Base-by-base conservation (phyloP, 1,140 invertebrate species). In the Patella vulgata region DNA sequence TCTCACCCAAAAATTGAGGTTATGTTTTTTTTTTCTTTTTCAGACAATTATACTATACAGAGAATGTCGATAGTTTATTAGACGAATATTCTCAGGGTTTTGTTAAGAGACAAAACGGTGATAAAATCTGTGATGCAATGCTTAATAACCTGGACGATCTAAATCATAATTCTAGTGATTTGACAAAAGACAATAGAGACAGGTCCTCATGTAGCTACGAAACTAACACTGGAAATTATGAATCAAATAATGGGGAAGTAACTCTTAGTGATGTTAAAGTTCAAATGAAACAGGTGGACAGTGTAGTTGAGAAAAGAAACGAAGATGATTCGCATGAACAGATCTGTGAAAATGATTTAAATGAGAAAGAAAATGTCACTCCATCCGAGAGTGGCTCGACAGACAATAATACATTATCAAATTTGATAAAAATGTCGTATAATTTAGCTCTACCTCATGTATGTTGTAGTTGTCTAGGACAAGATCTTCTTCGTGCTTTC, bases 401-500 rank as follows among this genome's bases (percentile, higher is more conserved):
- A 52, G n/a, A 47, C 21, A 61, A 12, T 25, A 31, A 12, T 12
- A 52, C 50, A 27, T 39, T 66, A n/a, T 46, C 57, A 23, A 56
- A 66, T 19, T 39, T 68, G 25, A 63, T 63, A 27, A 67, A 60
- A 43, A 33, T 63, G 43, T 63, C 60, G 2, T 60, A 61, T 43
- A 59, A 52, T 23, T 21, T 61, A 0, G 33, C 59, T 17, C 39
- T 71, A 17, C 66, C 66, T 0, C 63, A 75, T 56, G 86, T 86
- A 51, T 82, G 88, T 0, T 89, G 88, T 56, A 89, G 88, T 30
- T 87, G 90, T 42, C 81, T 96, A 0, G 93, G 93, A 0, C 91
- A 93, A 79, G 93, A 95, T 84, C 83, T 96, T 17, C 82, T 96
- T 9, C 87, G 91, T 58, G 94, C 95, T 92, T 95, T 95, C 79